These are phyloP conservation scores for Colistium nudipinnis DNA, from an alignment of 2,113 vertebrate genomes.

Conservation along the genomic window DNA sequence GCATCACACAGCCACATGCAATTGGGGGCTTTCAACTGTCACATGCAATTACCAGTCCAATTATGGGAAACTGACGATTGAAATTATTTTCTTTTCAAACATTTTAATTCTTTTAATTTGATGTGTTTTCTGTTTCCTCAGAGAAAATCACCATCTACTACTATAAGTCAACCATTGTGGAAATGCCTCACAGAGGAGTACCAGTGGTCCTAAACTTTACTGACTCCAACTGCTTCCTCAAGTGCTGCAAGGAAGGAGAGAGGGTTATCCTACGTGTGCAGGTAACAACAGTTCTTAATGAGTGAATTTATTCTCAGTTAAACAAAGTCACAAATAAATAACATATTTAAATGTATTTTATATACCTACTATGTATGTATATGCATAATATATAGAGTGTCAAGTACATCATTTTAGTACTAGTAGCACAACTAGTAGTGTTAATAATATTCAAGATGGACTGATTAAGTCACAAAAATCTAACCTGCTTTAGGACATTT, in stretches of 20 bases:
- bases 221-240: slow-evolving; percentile 70
- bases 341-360: neutral
- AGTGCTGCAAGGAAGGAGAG: slow-evolving; percentile 52
- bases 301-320: too few relatives aligned
- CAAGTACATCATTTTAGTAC: too few relatives aligned
- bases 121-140: slow-evolving; percentile 9
- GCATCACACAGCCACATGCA: neutral
- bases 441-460: too few relatives aligned
- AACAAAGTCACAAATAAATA: too few relatives aligned
- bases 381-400: too few relatives aligned
- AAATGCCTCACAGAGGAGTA: slow-evolving; percentile 33
- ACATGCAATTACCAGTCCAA: neutral
- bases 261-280: slow-evolving; percentile 58
- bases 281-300: slow-evolving; percentile 65
- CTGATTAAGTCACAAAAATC: too few relatives aligned
- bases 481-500: too few relatives aligned
- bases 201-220: slow-evolving; percentile 79
- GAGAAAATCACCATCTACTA: slow-evolving; percentile 77
- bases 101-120: neutral
- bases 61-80: neutral
- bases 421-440: too few relatives aligned
- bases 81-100: too few relatives aligned
- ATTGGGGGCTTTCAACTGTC: neutral
- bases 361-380: too few relatives aligned
- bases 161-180: slow-evolving; percentile 62